Conservation (phyloP, 2,888 invertebrate species). For the Laothoe populi region DNA sequence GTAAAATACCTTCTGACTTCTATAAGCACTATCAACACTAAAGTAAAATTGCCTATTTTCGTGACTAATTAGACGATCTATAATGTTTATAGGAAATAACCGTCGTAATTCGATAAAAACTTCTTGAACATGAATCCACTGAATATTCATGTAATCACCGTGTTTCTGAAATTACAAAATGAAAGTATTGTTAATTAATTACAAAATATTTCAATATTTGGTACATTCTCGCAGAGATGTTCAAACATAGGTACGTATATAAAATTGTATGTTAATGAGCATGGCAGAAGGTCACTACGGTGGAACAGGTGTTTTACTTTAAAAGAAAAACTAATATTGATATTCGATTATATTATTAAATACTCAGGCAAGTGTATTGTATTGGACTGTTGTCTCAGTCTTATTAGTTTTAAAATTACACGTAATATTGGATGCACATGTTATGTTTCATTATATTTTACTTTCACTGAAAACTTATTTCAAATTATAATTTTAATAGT, state of each 20-base stretch:
- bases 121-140: not conserved
- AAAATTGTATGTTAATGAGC: constrained; percentile 10
- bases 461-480: not conserved
- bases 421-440: not conserved
- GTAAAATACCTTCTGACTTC: not conserved
- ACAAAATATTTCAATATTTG: not conserved
- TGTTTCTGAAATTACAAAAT: not conserved
- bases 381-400: constrained; percentile 30
- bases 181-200: not conserved
- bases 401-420: constrained; percentile 24
- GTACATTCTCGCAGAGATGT: not conserved
- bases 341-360: constrained; percentile 49
- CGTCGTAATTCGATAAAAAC: not conserved
- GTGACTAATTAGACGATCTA: not conserved
- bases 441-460: not conserved
- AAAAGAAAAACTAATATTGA: constrained; percentile 48
- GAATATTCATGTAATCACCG: not conserved
- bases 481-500: no score
- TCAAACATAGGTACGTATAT: not conserved
- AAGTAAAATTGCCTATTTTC: not conserved
- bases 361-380: constrained; percentile 34
- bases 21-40: not conserved
- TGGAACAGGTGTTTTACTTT: constrained; percentile 57
- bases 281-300: constrained; percentile 51
- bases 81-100: not conserved